These are phyloP conservation scores for Cosmopolites sordidus DNA, from an alignment of 2,888 invertebrate genomes.

Conservation along the genomic window DNA sequence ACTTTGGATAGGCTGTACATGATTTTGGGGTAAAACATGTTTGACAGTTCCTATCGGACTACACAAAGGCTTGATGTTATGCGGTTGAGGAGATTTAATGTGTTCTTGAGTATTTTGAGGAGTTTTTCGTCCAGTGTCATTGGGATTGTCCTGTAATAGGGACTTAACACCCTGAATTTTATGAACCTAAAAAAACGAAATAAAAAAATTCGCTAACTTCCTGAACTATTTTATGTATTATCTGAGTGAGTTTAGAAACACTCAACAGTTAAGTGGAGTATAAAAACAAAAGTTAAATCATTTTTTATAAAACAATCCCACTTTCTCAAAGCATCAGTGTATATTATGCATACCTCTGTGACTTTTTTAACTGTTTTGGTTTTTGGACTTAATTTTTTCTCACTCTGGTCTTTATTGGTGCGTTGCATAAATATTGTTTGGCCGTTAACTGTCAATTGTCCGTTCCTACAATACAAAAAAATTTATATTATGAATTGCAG, in stretches of 20 bases:
- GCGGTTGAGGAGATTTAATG: slow-evolving; percentile 27
- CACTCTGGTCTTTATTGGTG: slow-evolving; percentile 37
- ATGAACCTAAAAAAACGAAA: slow-evolving; percentile 12
- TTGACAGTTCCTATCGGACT: slow-evolving; percentile 33
- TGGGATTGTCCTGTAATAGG: slow-evolving; percentile 31
- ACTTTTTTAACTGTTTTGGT: slow-evolving; percentile 45
- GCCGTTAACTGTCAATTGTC: slow-evolving; percentile 48
- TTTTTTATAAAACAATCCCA: no score
- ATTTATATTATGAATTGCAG: no score
- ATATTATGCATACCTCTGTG: slow-evolving; percentile 2
- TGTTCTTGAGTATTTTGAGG: slow-evolving; percentile 30
- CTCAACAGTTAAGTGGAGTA: no score
- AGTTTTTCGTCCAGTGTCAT: slow-evolving; percentile 26
- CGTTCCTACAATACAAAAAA: slow-evolving; percentile 42
- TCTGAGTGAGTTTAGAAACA: no score
- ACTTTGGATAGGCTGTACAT: slow-evolving; percentile 35
- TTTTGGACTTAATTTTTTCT: slow-evolving; percentile 45
- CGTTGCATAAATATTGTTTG: slow-evolving; percentile 49
- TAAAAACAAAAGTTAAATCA: no score
- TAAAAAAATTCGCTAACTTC: not conserved
- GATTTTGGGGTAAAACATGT: slow-evolving; percentile 37
- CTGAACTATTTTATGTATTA: no score
- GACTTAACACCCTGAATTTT: slow-evolving; percentile 33
- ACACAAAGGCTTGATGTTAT: slow-evolving; percentile 31
- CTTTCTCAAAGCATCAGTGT: no score